Percentiles rank a stretch among this genome's conserved stretches.
These are phyloP conservation scores for Euura lappo DNA, from an alignment of 1,140 invertebrate genomes.

Conservation along the genomic window DNA sequence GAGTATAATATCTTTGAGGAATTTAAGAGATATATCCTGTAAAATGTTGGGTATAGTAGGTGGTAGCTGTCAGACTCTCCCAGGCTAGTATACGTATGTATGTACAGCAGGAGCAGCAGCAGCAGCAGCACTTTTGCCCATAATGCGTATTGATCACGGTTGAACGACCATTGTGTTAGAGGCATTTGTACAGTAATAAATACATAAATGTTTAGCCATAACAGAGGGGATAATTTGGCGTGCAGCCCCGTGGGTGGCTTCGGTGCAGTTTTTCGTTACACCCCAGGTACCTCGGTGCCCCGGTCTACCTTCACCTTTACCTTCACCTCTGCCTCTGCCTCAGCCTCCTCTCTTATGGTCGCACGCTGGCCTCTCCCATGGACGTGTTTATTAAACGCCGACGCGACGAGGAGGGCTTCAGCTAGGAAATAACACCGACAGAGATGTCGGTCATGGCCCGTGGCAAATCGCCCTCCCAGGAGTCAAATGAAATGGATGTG, in stretches of 20 bases:
- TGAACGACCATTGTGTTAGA: slow-evolving; percentile 31
- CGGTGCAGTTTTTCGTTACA: neutral
- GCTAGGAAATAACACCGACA: neutral
- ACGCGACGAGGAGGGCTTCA: neutral
- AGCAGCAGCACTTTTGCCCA: slow-evolving; percentile 8
- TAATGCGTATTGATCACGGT: slow-evolving; percentile 34
- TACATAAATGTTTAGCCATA: slow-evolving; percentile 47
- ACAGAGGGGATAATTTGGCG: slow-evolving; percentile 40
- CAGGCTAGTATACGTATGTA: no score
- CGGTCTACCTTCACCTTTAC: neutral
- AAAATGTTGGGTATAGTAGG: neutral
- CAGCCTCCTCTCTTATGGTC: neutral
- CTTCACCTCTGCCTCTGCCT: neutral
- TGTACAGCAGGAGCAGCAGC: neutral
- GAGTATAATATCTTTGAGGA: no score
- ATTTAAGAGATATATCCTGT: no score
- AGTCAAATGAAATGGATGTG: slow-evolving; percentile 2
- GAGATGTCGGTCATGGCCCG: neutral
- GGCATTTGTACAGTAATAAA: slow-evolving; percentile 44
- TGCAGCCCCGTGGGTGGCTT: slow-evolving; percentile 29
- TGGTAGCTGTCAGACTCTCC: no score
- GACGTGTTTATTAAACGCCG: slow-evolving; percentile 6
- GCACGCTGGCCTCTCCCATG: neutral
- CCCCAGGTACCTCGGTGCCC: neutral
- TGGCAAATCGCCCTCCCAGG: neutral